Percentiles rank a stretch among this genome's conserved stretches.
phyloP scores from a whole-genome alignment of 2,888 invertebrate species.

The Drosophila villosipedis region DNA sequence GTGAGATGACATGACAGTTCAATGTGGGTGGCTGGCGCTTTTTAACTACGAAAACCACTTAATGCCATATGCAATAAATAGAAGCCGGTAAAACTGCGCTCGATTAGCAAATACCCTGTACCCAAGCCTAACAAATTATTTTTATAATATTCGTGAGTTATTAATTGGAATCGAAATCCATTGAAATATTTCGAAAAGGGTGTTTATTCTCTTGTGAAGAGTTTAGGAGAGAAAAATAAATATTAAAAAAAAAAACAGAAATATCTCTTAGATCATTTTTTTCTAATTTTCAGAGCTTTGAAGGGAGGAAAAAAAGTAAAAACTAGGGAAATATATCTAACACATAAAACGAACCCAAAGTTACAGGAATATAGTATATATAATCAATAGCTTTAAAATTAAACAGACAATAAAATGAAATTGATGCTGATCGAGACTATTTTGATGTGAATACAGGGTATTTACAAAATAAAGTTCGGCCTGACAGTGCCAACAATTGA shows the following conservation, averaged over 20 bases:
- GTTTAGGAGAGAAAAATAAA: background rate
- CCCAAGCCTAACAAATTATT: background rate
- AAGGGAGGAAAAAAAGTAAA: background rate
- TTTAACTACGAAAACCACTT: constrained; percentile 61
- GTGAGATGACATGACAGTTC: constrained; percentile 20
- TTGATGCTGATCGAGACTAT: background rate
- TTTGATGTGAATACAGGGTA: background rate
- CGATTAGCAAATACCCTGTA: background rate
- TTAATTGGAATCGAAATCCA: background rate
- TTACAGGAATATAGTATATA: background rate
- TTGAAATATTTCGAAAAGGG: background rate
- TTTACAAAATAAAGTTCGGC: constrained; percentile 15
- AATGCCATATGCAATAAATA: constrained; percentile 37
- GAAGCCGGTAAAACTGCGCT: background rate
- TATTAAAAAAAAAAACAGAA: background rate
- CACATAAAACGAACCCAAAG: background rate
- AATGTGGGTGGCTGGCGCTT: constrained; percentile 35
- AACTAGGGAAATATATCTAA: background rate
- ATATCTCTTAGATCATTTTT: background rate
- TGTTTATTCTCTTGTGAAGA: background rate
- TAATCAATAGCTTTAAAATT: background rate
- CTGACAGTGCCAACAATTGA: constrained; percentile 40
- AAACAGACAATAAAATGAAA: background rate
- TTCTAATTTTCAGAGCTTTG: background rate
- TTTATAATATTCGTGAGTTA: background rate